A percentile compares a stretch with the other conserved stretches of the same genome.
Conservation (phyloP, 2,888 invertebrate species). For the Microplitis manilae region DNA sequence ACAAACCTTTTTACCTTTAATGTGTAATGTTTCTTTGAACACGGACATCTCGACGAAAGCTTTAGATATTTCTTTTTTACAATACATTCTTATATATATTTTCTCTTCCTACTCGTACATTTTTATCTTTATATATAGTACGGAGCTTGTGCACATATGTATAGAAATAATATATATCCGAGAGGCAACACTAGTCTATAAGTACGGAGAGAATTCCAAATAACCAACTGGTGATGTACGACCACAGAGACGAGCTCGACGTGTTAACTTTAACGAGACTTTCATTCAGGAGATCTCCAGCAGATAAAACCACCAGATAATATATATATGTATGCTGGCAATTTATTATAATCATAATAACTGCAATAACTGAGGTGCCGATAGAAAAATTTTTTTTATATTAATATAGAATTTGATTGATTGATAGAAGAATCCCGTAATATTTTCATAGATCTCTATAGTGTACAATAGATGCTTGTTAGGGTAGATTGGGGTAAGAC, state of each 20-base stretch:
- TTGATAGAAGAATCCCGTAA: not conserved
- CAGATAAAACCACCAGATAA: conserved; percentile 33
- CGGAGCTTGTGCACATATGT: too few relatives aligned
- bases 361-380: not conserved
- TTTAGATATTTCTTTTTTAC: not conserved
- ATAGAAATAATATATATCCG: too few relatives aligned
- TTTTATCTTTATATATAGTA: not conserved
- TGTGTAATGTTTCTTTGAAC: not conserved
- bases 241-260: conserved; percentile 29
- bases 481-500: too few relatives aligned
- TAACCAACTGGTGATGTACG: conserved; percentile 50
- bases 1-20: not conserved
- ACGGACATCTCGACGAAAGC: conserved; percentile 16
- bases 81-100: not conserved
- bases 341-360: conserved; percentile 27
- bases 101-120: not conserved
- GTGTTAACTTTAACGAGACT: conserved; percentile 57
- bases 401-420: not conserved
- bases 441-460: too few relatives aligned
- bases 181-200: not conserved
- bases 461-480: too few relatives aligned
- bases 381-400: not conserved
- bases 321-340: conserved; percentile 21
- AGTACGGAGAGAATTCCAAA: not conserved
- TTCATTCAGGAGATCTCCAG: conserved; percentile 26